These are phyloP conservation scores for Orycteropus afer DNA, from an alignment of 2,113 vertebrate species.

Conservation along the genomic window DNA sequence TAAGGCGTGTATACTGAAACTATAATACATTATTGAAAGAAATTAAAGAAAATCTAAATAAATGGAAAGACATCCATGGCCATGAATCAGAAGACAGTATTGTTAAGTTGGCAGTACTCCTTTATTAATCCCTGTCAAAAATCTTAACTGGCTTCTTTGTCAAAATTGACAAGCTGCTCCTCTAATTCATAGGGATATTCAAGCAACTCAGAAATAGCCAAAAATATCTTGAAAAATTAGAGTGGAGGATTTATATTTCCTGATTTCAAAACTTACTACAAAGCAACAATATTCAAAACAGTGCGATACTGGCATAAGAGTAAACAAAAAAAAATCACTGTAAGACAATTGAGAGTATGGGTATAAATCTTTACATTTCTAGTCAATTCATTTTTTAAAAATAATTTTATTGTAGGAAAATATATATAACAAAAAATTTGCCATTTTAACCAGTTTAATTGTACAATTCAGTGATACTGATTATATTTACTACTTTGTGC, in stretches of 20 bases:
- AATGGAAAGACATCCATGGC: background rate
- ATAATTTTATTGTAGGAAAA: too few species aligned
- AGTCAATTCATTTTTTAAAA: background rate
- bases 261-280: too few species aligned
- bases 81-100: too few species aligned
- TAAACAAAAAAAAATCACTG: background rate
- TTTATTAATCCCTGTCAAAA: background rate
- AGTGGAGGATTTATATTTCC: background rate
- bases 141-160: background rate
- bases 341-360: background rate
- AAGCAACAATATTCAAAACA: too few species aligned
- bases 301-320: background rate
- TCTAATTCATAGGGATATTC: constrained; percentile 3
- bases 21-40: background rate
- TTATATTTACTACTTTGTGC: too few species aligned
- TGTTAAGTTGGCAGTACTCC: background rate
- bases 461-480: too few species aligned
- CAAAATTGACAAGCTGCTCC: background rate
- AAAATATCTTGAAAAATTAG: background rate
- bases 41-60: background rate
- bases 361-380: background rate
- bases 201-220: background rate
- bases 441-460: too few species aligned
- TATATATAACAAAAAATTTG: too few species aligned
- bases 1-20: background rate